A percentile compares a stretch with the other conserved stretches of the same genome.
Evolutionary conservation across 2,888 invertebrate genomes (phyloP).

Genomic region (Panzeria rudis): DNA sequence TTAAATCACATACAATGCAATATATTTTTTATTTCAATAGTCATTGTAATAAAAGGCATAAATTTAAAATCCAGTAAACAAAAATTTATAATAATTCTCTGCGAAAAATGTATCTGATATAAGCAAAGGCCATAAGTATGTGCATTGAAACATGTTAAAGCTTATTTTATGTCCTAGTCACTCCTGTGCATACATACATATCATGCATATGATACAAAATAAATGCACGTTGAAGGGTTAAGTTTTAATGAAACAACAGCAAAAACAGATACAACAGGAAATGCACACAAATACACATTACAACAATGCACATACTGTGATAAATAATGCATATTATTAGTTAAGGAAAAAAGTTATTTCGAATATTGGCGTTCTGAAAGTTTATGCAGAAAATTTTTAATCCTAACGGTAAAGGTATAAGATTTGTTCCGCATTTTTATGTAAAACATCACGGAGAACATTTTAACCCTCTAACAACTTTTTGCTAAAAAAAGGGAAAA

Average conservation of each 20-base stretch:
- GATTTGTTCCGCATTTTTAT: no score
- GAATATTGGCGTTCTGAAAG: no score
- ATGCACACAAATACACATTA: background rate
- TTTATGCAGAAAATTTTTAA: no score
- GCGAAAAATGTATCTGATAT: slow-evolving; percentile 35
- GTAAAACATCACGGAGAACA: no score
- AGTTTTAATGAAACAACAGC: slow-evolving; percentile 36
- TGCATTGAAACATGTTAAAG: slow-evolving; percentile 2
- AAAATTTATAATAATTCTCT: slow-evolving; percentile 49
- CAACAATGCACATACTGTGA: background rate
- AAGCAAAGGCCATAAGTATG: background rate
- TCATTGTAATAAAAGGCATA: slow-evolving; percentile 27
- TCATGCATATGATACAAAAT: background rate
- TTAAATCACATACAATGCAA: background rate
- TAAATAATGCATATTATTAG: slow-evolving; percentile 3
- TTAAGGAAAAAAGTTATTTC: background rate
- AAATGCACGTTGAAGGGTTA: background rate
- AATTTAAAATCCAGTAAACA: slow-evolving; percentile 26
- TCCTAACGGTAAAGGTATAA: no score
- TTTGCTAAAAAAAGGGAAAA: no score
- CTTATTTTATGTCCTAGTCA: slow-evolving; percentile 27
- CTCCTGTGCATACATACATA: background rate
- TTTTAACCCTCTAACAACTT: no score
- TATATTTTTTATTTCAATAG: slow-evolving; percentile 15
- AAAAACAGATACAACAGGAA: slow-evolving; percentile 53